Evolutionary conservation across 2,797 vertebrate genomes (phyloP).

Genomic region (Acropternis orthonyx): DNA sequence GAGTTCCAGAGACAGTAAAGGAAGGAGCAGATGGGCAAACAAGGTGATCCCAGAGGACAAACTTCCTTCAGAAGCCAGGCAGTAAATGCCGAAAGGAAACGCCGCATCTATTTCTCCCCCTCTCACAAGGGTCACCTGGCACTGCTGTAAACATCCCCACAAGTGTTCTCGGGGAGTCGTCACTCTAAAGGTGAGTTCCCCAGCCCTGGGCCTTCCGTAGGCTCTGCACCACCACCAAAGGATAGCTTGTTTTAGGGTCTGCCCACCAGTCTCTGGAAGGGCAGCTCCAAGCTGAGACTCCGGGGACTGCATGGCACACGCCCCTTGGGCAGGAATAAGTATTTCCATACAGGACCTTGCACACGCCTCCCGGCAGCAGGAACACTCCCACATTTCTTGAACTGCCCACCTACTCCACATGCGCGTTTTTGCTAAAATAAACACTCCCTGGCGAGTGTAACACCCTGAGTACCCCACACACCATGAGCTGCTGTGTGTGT

Average conservation of each 20-base stretch:
- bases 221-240: not conserved
- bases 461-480: fast-evolving
- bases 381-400: not conserved
- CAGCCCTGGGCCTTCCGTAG: not conserved
- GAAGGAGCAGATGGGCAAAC: not conserved
- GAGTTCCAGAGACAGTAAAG: not conserved
- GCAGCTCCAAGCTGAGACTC: not conserved
- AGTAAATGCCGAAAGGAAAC: not conserved
- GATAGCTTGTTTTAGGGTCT: not conserved
- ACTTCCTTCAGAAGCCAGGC: not conserved
- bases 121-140: fast-evolving
- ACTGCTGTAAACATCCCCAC: fast-evolving
- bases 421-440: not conserved
- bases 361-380: not conserved
- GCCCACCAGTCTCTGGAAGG: not conserved
- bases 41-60: not conserved
- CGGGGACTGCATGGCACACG: not conserved
- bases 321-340: not conserved
- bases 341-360: not conserved
- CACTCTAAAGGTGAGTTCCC: not conserved
- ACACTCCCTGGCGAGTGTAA: not conserved
- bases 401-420: not conserved
- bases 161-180: not conserved
- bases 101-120: fast-evolving
- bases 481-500: fast-evolving